Conservation (phyloP, 2,113 vertebrate genomes). For the Damaliscus lunatus region DNA sequence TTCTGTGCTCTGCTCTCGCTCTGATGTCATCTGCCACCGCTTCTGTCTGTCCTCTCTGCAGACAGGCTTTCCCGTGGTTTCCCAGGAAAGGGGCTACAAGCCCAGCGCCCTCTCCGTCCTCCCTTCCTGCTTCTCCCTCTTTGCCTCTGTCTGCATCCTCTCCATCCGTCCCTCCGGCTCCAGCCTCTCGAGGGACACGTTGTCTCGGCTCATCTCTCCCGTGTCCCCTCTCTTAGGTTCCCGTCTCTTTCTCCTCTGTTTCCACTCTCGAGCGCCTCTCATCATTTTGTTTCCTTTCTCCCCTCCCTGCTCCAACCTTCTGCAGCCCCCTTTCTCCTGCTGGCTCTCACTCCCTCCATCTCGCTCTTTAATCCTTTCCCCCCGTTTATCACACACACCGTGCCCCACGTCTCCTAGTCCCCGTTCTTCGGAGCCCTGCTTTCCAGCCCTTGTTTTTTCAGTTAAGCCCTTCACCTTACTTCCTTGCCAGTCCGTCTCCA, state of each 20-base stretch:
- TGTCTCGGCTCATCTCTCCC: accelerated
- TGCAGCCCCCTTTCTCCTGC: background rate
- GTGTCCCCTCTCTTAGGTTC: background rate
- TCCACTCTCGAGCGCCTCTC: background rate
- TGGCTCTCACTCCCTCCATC: background rate
- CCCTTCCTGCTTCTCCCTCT: background rate
- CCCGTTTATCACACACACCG: background rate
- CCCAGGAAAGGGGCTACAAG: background rate
- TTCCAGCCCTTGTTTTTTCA: background rate
- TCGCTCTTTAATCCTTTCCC: background rate
- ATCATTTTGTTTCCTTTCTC: background rate
- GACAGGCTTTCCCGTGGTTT: background rate
- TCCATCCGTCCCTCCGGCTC: background rate
- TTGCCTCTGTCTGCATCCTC: background rate
- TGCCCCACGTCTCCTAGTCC: background rate
- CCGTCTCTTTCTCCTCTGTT: background rate
- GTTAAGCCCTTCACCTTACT: background rate
- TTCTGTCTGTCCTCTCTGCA: background rate
- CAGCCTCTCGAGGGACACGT: background rate
- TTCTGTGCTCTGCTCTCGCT: background rate
- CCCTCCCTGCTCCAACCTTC: background rate
- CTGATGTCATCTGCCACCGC: background rate
- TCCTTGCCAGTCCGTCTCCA: background rate
- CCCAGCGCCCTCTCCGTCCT: background rate
- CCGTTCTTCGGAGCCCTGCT: accelerated